phyloP scores from a whole-genome alignment of 2,797 vertebrate genomes.

The Sus cebifrons region DNA sequence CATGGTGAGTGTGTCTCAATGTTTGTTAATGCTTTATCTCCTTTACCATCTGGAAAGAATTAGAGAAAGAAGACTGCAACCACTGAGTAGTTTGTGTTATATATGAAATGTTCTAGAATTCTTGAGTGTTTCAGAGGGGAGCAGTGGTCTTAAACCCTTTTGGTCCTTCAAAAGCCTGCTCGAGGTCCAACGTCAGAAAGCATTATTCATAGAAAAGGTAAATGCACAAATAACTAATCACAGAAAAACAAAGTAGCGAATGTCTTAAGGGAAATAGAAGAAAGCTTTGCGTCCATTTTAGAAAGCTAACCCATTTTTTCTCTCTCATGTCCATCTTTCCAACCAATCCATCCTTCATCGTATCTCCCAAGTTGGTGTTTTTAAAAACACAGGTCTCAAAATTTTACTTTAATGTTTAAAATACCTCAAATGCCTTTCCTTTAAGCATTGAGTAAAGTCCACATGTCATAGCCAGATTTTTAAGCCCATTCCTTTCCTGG shows the following conservation, averaged over 20 bases:
- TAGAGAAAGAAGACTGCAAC: not conserved
- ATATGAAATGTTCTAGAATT: slow-evolving; percentile 41
- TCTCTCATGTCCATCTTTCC: slow-evolving; percentile 5
- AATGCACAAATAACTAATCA: not conserved
- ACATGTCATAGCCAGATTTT: not conserved
- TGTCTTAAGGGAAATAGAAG: not conserved
- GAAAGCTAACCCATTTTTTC: not conserved
- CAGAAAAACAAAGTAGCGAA: not conserved
- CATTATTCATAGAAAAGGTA: not conserved
- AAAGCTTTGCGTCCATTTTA: not conserved
- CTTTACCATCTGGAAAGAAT: slow-evolving; percentile 45
- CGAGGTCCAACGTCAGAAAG: not conserved
- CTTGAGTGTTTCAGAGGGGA: slow-evolving; percentile 15
- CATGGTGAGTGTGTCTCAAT: not conserved
- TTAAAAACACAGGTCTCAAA: not conserved
- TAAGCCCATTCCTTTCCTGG: not conserved
- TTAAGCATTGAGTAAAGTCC: not conserved
- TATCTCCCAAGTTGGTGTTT: not conserved
- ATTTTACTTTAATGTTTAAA: slow-evolving; percentile 54
- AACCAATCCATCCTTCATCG: not conserved
- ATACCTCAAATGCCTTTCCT: not conserved
- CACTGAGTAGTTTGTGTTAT: not conserved
- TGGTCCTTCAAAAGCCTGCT: not conserved
- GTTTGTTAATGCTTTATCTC: slow-evolving; percentile 53
- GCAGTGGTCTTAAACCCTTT: not conserved